These are phyloP conservation scores for Poeciliopsis occidentalis DNA, from an alignment of 2,113 vertebrate genomes.

Conservation along the genomic window DNA sequence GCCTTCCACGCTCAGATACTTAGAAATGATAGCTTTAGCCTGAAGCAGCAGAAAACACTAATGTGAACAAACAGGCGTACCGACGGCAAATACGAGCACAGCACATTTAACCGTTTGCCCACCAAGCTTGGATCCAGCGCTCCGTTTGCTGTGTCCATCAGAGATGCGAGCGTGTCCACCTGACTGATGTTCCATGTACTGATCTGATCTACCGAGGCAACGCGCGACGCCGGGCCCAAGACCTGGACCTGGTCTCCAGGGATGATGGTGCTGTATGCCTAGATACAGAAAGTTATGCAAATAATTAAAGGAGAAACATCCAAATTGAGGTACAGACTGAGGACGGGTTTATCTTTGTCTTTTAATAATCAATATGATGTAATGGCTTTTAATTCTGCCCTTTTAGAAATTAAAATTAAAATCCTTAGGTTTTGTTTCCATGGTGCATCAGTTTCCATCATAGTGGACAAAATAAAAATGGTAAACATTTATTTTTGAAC, in stretches of 20 bases:
- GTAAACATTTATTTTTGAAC: too few relatives aligned
- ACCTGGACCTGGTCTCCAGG: constrained; percentile 68
- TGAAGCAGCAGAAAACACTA: constrained; percentile 7
- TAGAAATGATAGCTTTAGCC: constrained; percentile 56
- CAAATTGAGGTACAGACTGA: neutral
- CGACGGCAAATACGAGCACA: neutral
- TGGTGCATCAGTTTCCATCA: too few relatives aligned
- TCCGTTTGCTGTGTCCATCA: constrained; percentile 69
- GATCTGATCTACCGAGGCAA: constrained; percentile 61
- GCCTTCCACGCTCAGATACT: constrained; percentile 52
- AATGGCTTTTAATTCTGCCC: neutral
- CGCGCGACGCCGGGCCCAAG: constrained; percentile 65
- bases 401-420: neutral
- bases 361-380: neutral
- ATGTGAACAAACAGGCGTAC: neutral
- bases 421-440: neutral
- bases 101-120: neutral
- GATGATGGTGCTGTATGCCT: constrained; percentile 68
- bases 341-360: neutral
- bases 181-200: constrained; percentile 71
- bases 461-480: too few relatives aligned
- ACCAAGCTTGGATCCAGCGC: constrained; percentile 69
- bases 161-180: constrained; percentile 70
- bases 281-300: neutral
- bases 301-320: neutral